Percentiles rank a stretch among this genome's conserved stretches.
Evolutionary conservation across 2,113 vertebrate genomes (phyloP).

Genomic region (Corydoras maculifer): DNA sequence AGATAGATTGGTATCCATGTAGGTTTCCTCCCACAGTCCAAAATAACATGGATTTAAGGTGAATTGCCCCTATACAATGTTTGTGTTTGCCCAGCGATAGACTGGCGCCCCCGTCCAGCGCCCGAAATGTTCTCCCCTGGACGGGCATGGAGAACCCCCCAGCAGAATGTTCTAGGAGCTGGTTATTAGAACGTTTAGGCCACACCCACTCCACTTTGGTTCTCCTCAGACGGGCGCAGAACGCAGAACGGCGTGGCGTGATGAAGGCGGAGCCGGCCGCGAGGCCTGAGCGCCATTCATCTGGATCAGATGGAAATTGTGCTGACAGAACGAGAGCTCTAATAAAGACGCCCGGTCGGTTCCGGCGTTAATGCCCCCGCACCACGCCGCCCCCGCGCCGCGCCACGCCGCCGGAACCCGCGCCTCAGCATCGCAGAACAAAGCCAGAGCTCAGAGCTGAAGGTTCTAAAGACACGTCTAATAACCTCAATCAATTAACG

Average conservation of each 20-base stretch:
- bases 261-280: constrained; percentile 47
- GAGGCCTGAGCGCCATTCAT: constrained; percentile 52
- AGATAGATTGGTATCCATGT: too few species aligned
- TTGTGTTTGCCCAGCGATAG: too few species aligned
- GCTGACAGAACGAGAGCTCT: constrained; percentile 49
- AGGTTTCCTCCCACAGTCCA: too few species aligned
- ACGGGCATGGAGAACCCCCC: too few species aligned
- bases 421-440: neutral
- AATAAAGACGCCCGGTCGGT: constrained; percentile 51
- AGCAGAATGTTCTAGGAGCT: too few species aligned
- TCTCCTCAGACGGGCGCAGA: constrained; percentile 27
- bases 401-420: too few species aligned
- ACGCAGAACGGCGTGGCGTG: constrained; percentile 55
- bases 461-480: neutral
- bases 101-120: too few species aligned
- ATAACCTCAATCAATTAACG: neutral
- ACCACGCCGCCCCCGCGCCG: neutral
- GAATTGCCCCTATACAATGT: too few species aligned
- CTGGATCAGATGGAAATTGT: constrained; percentile 55
- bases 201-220: too few species aligned
- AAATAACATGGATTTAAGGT: too few species aligned
- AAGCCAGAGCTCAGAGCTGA: neutral
- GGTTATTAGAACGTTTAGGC: too few species aligned
- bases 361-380: constrained; percentile 20
- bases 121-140: too few species aligned